These are phyloP conservation scores for Drosophila prostipennis DNA, from an alignment of 2,888 invertebrate genomes.

Conservation along the genomic window DNA sequence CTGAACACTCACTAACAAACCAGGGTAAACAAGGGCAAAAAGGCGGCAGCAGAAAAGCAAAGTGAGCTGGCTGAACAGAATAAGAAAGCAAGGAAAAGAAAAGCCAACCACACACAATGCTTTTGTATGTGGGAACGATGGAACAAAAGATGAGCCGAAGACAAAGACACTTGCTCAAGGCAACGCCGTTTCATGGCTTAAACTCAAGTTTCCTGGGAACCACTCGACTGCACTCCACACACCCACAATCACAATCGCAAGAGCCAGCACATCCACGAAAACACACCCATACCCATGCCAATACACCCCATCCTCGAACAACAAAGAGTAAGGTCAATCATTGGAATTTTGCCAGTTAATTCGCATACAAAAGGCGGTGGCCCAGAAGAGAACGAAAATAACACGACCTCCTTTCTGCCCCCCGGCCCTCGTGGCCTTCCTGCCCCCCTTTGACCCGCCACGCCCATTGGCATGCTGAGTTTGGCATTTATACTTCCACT, in stretches of 20 bases:
- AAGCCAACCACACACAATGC: slow-evolving; percentile 64
- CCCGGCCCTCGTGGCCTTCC: neutral
- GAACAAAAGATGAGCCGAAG: slow-evolving; percentile 75
- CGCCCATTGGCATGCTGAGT: slow-evolving; percentile 66
- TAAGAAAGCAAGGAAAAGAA: slow-evolving; percentile 1
- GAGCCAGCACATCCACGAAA: slow-evolving; percentile 12
- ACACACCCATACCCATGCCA: slow-evolving; percentile 19
- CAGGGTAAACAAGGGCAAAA: slow-evolving; percentile 40
- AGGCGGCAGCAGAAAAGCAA: slow-evolving; percentile 41
- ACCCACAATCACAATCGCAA: slow-evolving; percentile 11
- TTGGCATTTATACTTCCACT: slow-evolving; percentile 82
- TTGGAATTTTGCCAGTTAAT: slow-evolving; percentile 77
- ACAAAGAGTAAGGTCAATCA: slow-evolving; percentile 71
- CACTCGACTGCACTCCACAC: slow-evolving; percentile 50
- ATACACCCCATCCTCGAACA: slow-evolving; percentile 35
- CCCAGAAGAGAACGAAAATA: slow-evolving; percentile 41
- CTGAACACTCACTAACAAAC: slow-evolving; percentile 35
- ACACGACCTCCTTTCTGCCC: slow-evolving; percentile 41
- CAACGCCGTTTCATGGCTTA: slow-evolving; percentile 57
- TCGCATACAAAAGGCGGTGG: slow-evolving; percentile 67
- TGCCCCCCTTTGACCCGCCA: slow-evolving; percentile 36
- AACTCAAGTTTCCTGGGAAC: slow-evolving; percentile 53
- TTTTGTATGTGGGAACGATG: slow-evolving; percentile 39
- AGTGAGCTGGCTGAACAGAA: slow-evolving; percentile 19
- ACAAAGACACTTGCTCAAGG: slow-evolving; percentile 74